phyloP scores from a whole-genome alignment of 2,888 invertebrate species.

The Parnassius orleans region DNA sequence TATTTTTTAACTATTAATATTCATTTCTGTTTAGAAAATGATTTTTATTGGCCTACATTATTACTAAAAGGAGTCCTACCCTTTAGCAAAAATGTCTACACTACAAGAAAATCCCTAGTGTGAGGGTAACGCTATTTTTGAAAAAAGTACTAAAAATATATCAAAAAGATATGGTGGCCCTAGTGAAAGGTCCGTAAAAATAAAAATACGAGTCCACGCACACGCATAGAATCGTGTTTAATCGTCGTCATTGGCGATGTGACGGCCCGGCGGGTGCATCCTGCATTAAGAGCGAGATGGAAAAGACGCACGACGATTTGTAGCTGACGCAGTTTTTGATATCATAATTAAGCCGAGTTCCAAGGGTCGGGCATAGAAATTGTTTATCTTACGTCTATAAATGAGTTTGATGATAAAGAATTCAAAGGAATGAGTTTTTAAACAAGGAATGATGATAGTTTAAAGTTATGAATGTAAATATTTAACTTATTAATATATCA shows the following conservation, averaged over 20 bases:
- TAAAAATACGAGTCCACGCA: constrained; percentile 74
- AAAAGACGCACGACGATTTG: constrained; percentile 43
- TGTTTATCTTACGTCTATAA: constrained; percentile 69
- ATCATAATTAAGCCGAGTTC: constrained; percentile 70
- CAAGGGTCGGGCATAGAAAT: constrained; percentile 58
- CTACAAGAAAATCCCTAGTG: too few species aligned
- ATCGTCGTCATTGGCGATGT: constrained; percentile 65
- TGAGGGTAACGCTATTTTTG: too few species aligned
- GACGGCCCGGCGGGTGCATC: constrained; percentile 39
- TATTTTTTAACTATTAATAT: too few species aligned
- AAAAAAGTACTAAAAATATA: too few species aligned
- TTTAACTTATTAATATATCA: too few species aligned
- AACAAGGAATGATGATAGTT: too few species aligned
- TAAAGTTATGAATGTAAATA: too few species aligned
- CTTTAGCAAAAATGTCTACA: too few species aligned
- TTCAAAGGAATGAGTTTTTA: constrained; percentile 58
- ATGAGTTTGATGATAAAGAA: constrained; percentile 64
- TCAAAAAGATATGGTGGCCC: constrained; percentile 8
- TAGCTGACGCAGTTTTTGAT: constrained; percentile 69
- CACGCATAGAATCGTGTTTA: constrained; percentile 79
- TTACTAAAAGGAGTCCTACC: too few species aligned
- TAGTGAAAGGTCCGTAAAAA: constrained; percentile 40
- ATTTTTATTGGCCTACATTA: too few species aligned
- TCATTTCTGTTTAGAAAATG: too few species aligned
- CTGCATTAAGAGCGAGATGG: constrained; percentile 56